phyloP scores from a whole-genome alignment of 2,113 vertebrate species.

The Cryptoleucopteryx plumbea region DNA sequence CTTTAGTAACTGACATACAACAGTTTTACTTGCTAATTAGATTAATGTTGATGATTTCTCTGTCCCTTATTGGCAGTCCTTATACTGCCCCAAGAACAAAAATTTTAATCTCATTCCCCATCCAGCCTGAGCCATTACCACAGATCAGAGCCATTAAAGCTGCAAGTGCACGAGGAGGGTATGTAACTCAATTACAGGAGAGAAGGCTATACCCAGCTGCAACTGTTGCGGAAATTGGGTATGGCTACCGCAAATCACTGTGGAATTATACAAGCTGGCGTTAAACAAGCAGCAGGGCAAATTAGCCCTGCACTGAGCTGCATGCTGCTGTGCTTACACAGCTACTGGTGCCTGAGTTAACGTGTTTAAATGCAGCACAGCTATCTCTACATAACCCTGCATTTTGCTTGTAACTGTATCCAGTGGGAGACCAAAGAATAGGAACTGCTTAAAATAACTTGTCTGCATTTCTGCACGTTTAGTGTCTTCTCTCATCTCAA shows the following conservation, averaged over 20 bases:
- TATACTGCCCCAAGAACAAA: background rate
- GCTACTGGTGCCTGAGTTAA: background rate
- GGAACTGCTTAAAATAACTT: background rate
- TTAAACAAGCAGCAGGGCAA: conserved; percentile 41
- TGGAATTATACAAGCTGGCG: conserved; percentile 25
- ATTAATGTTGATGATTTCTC: background rate
- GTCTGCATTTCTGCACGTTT: background rate
- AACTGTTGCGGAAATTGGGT: conserved; percentile 25
- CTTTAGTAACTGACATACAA: background rate
- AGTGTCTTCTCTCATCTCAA: background rate
- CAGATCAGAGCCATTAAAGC: background rate
- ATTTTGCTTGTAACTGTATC: background rate
- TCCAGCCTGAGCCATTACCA: background rate
- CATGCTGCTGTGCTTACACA: background rate
- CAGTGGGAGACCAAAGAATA: background rate
- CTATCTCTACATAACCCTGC: background rate
- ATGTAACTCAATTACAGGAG: conserved; percentile 20
- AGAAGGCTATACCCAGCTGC: background rate
- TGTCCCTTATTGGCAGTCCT: background rate
- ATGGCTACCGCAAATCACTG: conserved; percentile 31
- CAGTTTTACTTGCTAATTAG: background rate
- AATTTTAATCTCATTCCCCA: background rate
- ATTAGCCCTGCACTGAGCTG: background rate
- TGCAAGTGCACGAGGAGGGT: background rate
- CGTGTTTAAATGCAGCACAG: background rate